Conservation (phyloP, 1,140 invertebrate species). For the Episyrphus balteatus region DNA sequence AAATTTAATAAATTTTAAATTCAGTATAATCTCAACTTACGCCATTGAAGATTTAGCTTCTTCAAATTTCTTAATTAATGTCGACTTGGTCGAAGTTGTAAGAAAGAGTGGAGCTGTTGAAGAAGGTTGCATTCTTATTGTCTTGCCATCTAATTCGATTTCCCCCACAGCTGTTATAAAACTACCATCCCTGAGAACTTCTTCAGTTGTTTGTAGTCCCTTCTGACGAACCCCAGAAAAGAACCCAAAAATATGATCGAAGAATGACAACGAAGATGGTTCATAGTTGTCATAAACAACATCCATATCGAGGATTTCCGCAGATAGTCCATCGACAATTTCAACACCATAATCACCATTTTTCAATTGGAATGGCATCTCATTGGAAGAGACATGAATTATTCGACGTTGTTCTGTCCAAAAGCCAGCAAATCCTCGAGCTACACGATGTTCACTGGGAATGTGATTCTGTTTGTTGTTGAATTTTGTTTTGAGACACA, state of each 20-base stretch:
- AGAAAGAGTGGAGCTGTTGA: conserved; percentile 58
- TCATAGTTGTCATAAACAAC: conserved; percentile 66
- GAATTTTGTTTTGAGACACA: background rate
- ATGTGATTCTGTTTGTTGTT: conserved; percentile 18
- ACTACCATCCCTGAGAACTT: conserved; percentile 62
- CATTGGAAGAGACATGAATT: conserved; percentile 59
- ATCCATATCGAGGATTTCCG: conserved; percentile 65
- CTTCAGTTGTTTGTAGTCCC: conserved; percentile 67
- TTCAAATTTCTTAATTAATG: conserved; percentile 55
- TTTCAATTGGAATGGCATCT: conserved; percentile 60
- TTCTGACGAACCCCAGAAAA: conserved; percentile 60
- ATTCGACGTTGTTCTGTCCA: conserved; percentile 66
- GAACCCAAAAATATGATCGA: conserved; percentile 70
- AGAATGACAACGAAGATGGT: conserved; percentile 53
- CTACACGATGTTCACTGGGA: conserved; percentile 64
- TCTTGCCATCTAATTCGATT: conserved; percentile 44
- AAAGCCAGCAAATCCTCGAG: conserved; percentile 61
- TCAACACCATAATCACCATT: conserved; percentile 52
- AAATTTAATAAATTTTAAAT: background rate
- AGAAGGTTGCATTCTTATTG: conserved; percentile 55
- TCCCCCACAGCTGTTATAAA: conserved; percentile 67
- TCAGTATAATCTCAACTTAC: conserved; percentile 9
- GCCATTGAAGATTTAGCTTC: conserved; percentile 42
- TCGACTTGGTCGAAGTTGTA: conserved; percentile 55
- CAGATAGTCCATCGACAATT: conserved; percentile 57